Percentiles rank a stretch among this genome's conserved stretches.
Evolutionary conservation across 2,888 invertebrate genomes (phyloP).

Genomic region (Platycheirus rosarum): DNA sequence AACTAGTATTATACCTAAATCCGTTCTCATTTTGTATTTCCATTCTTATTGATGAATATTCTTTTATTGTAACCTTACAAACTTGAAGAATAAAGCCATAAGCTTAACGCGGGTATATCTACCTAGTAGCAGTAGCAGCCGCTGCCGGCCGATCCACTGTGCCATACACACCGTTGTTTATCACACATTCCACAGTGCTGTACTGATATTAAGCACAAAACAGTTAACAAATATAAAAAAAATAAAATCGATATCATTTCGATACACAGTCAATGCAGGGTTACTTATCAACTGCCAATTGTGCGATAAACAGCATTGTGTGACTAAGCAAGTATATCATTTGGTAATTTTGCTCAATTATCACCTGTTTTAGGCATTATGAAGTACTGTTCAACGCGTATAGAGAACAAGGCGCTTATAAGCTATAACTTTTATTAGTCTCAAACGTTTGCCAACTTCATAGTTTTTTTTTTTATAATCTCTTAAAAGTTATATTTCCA

Average conservation of each 20-base stretch:
- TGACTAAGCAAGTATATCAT: conserved; percentile 54
- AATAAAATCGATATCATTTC: conserved; percentile 47
- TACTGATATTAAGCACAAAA: conserved; percentile 2
- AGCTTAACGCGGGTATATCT: conserved; percentile 40
- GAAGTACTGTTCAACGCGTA: too few species aligned
- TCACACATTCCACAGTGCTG: conserved; percentile 17
- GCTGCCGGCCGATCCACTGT: conserved; percentile 11
- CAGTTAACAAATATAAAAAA: conserved; percentile 9
- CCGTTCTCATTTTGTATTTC: conserved; percentile 62
- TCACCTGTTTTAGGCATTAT: conserved; percentile 34
- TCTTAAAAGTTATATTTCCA: neutral
- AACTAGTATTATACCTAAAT: conserved; percentile 46
- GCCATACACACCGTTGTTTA: conserved; percentile 9
- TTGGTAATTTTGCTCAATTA: conserved; percentile 54
- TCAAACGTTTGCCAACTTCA: conserved; percentile 6
- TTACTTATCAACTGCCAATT: conserved; percentile 51
- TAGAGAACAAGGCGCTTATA: conserved; percentile 23
- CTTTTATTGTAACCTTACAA: conserved; percentile 43
- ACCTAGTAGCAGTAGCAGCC: conserved; percentile 8
- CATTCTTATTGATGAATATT: conserved; percentile 32
- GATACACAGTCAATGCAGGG: conserved; percentile 27
- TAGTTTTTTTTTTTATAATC: neutral
- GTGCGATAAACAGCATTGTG: conserved; percentile 30
- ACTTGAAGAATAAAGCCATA: conserved; percentile 50
- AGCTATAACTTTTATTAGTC: conserved; percentile 28